Conservation (phyloP, 92 coral and sea anemone species). For the Umimayanthus kanabou region DNA sequence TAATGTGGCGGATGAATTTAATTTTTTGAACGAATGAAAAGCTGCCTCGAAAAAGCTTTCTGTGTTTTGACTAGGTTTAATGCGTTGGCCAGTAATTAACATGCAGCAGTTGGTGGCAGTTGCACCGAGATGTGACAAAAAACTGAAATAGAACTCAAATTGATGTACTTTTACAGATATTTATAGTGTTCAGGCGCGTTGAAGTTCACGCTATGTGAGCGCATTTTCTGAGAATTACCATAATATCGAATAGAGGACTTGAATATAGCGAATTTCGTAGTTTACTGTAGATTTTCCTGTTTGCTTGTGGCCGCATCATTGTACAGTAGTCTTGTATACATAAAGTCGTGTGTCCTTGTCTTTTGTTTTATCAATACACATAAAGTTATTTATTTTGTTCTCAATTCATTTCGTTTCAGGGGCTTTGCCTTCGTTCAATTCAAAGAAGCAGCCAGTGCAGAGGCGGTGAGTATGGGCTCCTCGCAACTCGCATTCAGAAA, state of each 20-base stretch:
- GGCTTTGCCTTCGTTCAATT: constrained; percentile 98
- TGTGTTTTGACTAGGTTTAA: constrained; percentile 33
- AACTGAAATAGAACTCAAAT: constrained; percentile 9
- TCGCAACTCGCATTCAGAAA: neutral
- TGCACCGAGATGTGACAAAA: constrained; percentile 33
- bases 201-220: constrained; percentile 3
- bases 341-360: constrained; percentile 41
- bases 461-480: constrained; percentile 64
- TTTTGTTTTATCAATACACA: constrained; percentile 35
- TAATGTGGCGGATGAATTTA: constrained; percentile 40
- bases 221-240: constrained; percentile 28
- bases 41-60: neutral
- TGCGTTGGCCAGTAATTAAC: constrained; percentile 35
- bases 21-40: constrained; percentile 22
- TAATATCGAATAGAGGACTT: neutral
- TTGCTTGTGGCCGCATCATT: constrained; percentile 26
- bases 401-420: constrained; percentile 67
- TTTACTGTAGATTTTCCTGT: neutral
- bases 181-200: neutral
- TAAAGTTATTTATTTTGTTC: constrained; percentile 40
- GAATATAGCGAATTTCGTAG: neutral
- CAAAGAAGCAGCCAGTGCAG: constrained; percentile 76
- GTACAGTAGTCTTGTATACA: constrained; percentile 39
- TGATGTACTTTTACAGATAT: constrained; percentile 1
- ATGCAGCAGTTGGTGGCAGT: constrained; percentile 36